Conservation (phyloP, 2,888 invertebrate genomes). For the Nymphalis urticae region DNA sequence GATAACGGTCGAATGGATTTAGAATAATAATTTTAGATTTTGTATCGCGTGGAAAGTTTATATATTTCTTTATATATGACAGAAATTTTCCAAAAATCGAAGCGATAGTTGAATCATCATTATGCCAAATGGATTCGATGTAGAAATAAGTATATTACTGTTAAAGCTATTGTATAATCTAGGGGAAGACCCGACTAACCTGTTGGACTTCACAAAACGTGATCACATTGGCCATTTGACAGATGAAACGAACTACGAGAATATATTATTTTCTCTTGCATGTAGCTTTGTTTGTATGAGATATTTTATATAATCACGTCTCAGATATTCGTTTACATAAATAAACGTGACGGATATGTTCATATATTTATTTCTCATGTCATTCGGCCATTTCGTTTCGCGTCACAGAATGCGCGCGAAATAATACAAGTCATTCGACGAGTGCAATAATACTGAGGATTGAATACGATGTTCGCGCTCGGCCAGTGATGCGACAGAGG, state of each 20-base stretch:
- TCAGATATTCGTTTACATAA: no score
- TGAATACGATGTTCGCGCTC: not conserved
- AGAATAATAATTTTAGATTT: conserved; percentile 9
- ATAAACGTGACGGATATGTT: no score
- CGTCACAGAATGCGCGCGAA: conserved; percentile 21
- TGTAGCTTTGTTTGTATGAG: no score
- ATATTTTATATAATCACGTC: no score
- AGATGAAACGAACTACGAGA: conserved; percentile 23
- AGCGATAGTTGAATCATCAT: not conserved
- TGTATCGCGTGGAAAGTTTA: not conserved
- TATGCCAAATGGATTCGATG: no score
- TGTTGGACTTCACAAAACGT: not conserved
- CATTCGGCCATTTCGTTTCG: conserved; percentile 24
- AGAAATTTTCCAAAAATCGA: not conserved
- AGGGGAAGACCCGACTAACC: no score
- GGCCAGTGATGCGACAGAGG: not conserved
- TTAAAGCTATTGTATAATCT: no score
- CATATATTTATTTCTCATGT: conserved; percentile 10
- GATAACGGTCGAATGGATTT: not conserved
- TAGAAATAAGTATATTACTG: no score
- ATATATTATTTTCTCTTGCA: no score
- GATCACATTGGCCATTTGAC: conserved; percentile 10
- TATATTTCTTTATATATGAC: not conserved
- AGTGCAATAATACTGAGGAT: conserved; percentile 19
- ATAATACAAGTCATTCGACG: conserved; percentile 20